Conservation (phyloP, 2,797 vertebrate species). For the Gallinago stenura region DNA sequence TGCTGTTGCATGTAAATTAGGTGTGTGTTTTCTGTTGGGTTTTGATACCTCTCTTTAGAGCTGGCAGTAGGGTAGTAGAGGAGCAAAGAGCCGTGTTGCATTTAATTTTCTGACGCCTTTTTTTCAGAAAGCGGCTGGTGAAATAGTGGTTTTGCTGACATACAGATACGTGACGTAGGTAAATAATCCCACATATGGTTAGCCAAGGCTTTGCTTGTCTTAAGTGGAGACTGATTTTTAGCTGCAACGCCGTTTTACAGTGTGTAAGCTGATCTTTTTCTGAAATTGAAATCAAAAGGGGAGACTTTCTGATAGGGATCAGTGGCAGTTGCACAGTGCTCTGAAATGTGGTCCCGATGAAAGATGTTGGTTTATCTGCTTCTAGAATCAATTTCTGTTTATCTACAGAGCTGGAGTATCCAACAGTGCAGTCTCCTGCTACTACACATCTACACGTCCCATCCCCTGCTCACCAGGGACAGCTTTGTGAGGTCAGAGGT, state of each 20-base stretch:
- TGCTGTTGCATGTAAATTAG: not conserved
- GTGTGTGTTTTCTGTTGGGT: not conserved
- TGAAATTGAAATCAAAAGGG: constrained; percentile 33
- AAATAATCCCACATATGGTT: constrained; percentile 25
- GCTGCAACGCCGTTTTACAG: not conserved
- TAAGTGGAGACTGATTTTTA: not conserved
- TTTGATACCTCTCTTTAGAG: not conserved
- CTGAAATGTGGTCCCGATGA: not conserved
- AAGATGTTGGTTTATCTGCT: constrained; percentile 30
- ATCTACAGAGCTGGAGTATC: not conserved
- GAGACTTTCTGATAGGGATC: constrained; percentile 16
- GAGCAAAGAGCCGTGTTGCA: not conserved
- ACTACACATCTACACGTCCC: not conserved
- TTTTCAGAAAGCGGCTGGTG: not conserved
- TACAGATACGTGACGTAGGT: not conserved
- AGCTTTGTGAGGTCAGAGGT: not conserved
- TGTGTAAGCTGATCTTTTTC: not conserved
- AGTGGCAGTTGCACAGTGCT: not conserved
- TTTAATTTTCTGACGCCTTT: not conserved
- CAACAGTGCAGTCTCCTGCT: not conserved
- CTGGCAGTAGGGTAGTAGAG: not conserved
- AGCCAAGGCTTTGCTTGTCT: not conserved
- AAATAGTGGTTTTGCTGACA: not conserved
- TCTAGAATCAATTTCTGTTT: constrained; percentile 39
- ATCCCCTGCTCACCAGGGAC: not conserved